Base-by-base conservation (phyloP, 2,888 invertebrate species). In the Argyresthia albistria region DNA sequence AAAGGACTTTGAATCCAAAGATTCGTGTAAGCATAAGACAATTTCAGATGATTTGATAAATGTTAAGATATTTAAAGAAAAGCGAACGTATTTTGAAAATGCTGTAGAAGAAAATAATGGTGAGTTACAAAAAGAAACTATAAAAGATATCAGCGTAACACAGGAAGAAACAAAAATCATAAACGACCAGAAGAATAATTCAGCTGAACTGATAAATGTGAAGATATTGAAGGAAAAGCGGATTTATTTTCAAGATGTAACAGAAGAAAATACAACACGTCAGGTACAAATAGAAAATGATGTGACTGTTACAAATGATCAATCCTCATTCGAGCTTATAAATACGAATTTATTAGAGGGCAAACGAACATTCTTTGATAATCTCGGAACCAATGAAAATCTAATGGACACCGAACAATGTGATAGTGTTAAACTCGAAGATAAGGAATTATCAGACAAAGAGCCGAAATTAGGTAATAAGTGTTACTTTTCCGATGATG, bases 211-310 rank as follows among this genome's bases (percentile, higher is more conserved):
- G 4, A 37, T 12, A 10, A 59, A 67, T 42, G 58, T 70, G 0
- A 69, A 75, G 43, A 59, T 66, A 4, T 54, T 66, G 1, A 75
- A 73, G 59, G 69, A 71, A 50, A 76, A 73, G 45, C 67, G 63
- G 50, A 67, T 54, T 3, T 74, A 64, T 52, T 76, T 78, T 56
- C 35, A 35, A 43, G 50, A 53, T 4, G 54, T 58, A 14, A 45
- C 42, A 49, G 49, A 4, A 49, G 49, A 4, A 14, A 39, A 49
- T 10, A 35, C 2, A 25, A 25, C 25, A 4, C 25, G 6, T 25
- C 25, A 25, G 25, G 25, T 25, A 6, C 25, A 25, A 25, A 25
- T 25, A 25, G 25, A 25, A 25, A 25, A 25, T 4, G 25, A 25
- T 25, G 25, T 25, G 2, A 25, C 2, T 4, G 25, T 4, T n/a